Evolutionary conservation across 2,113 vertebrate genomes (phyloP).

Genomic region (Prietella phreatophila): DNA sequence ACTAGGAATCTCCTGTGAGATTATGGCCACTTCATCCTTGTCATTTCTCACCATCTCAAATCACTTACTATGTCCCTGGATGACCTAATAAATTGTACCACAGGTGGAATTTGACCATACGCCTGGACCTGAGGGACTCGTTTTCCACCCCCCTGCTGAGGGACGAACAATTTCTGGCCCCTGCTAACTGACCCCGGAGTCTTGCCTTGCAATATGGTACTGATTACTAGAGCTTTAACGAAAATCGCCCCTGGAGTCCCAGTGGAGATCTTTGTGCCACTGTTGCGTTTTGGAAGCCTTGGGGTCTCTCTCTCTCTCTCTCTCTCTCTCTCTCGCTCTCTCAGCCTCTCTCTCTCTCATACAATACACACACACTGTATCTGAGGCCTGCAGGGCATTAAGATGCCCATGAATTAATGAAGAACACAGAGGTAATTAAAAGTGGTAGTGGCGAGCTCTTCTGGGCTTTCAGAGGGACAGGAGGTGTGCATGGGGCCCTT

Average conservation of each 20-base stretch:
- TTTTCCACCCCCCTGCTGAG: conserved; percentile 55
- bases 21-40: conserved; percentile 72
- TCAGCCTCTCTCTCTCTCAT: conserved; percentile 30
- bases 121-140: conserved; percentile 56
- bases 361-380: conserved; percentile 16
- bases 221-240: conserved; percentile 44
- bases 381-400: conserved; percentile 80
- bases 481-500: conserved; percentile 69
- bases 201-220: conserved; percentile 63
- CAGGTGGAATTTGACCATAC: conserved; percentile 63
- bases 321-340: conserved; percentile 35
- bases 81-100: conserved; percentile 55
- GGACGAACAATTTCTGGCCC: conserved; percentile 43
- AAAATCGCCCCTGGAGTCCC: conserved; percentile 47
- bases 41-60: conserved; percentile 59
- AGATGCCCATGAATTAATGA: conserved; percentile 92
- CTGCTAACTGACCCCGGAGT: conserved; percentile 64
- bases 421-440: conserved; percentile 91
- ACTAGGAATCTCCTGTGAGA: conserved; percentile 64
- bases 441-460: conserved; percentile 81
- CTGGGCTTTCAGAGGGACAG: conserved; percentile 86
- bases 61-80: conserved; percentile 62
- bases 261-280: conserved; percentile 19
- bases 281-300: conserved; percentile 57
- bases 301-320: conserved; percentile 47